These are phyloP conservation scores for Cotesia typhae DNA, from an alignment of 1,140 invertebrate genomes.

Conservation along the genomic window DNA sequence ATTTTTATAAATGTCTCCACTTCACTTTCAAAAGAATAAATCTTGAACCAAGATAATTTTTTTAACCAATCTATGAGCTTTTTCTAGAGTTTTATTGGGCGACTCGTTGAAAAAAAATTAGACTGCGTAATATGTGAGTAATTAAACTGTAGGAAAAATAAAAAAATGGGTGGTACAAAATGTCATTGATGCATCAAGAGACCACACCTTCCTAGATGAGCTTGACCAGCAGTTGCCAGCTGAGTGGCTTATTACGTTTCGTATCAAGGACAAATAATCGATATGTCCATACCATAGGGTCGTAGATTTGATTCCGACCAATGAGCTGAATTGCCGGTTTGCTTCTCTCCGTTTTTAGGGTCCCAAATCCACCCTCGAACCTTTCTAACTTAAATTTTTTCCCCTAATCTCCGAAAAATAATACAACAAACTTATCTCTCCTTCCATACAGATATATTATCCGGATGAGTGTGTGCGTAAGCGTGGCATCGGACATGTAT, in stretches of 20 bases:
- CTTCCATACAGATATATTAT: conserved; percentile 40
- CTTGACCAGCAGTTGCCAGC: conserved; percentile 20
- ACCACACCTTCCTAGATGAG: conserved; percentile 44
- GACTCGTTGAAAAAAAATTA: too few relatives aligned
- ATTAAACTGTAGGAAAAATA: background rate
- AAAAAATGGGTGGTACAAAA: conserved; percentile 21
- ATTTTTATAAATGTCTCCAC: too few relatives aligned
- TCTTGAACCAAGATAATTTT: too few relatives aligned
- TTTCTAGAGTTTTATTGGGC: too few relatives aligned
- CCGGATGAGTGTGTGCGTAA: conserved; percentile 40
- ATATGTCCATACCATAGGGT: conserved; percentile 48
- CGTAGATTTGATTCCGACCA: conserved; percentile 49
- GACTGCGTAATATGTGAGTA: background rate
- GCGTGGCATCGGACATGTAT: too few relatives aligned
- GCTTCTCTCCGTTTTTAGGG: conserved; percentile 48
- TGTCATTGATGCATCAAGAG: conserved; percentile 25
- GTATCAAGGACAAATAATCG: conserved; percentile 57
- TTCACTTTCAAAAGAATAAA: too few relatives aligned
- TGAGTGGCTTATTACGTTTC: conserved; percentile 44
- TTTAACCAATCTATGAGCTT: too few relatives aligned
- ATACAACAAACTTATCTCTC: conserved; percentile 44
- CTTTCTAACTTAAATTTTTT: conserved; percentile 38
- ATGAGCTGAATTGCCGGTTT: conserved; percentile 44
- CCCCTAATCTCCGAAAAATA: conserved; percentile 40
- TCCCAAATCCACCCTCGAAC: conserved; percentile 51